Evolutionary conservation across 2,113 vertebrate genomes (phyloP).

Genomic region (Brachypodius melanocephalos): DNA sequence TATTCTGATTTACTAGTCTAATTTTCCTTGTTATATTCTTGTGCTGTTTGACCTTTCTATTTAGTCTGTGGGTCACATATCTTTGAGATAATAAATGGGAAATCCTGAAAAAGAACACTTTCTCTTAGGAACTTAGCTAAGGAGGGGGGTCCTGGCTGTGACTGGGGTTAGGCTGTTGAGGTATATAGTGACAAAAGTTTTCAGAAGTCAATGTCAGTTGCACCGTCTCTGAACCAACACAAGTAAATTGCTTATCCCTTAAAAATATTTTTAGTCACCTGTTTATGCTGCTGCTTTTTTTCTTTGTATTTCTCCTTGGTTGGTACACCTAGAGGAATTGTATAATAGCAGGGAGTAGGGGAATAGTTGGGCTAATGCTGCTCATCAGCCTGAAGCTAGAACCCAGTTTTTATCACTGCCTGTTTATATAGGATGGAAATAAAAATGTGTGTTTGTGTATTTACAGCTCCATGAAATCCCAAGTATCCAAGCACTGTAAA

Average conservation of each 20-base stretch:
- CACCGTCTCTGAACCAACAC: not conserved
- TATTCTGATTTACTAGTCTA: not conserved
- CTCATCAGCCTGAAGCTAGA: not conserved
- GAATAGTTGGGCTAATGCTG: not conserved
- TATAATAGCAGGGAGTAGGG: not conserved
- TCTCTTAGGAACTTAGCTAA: not conserved
- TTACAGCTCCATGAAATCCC: not conserved
- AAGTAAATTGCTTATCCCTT: not conserved
- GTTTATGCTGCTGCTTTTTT: not conserved
- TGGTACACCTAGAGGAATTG: not conserved
- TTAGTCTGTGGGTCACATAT: not conserved
- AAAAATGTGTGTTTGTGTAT: not conserved
- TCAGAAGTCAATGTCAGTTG: not conserved
- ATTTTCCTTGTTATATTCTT: not conserved
- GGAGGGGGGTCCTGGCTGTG: not conserved
- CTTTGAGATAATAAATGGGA: not conserved
- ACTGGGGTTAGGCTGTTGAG: not conserved
- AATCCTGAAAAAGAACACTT: not conserved
- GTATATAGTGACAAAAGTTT: fast-evolving
- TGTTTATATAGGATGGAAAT: not conserved
- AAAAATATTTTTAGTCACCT: not conserved
- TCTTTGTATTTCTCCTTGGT: not conserved
- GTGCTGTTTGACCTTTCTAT: not conserved
- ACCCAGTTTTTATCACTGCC: not conserved
- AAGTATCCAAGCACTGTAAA: not conserved